Conservation (phyloP, 2,888 invertebrate species). For the Eupsilia transversa region DNA sequence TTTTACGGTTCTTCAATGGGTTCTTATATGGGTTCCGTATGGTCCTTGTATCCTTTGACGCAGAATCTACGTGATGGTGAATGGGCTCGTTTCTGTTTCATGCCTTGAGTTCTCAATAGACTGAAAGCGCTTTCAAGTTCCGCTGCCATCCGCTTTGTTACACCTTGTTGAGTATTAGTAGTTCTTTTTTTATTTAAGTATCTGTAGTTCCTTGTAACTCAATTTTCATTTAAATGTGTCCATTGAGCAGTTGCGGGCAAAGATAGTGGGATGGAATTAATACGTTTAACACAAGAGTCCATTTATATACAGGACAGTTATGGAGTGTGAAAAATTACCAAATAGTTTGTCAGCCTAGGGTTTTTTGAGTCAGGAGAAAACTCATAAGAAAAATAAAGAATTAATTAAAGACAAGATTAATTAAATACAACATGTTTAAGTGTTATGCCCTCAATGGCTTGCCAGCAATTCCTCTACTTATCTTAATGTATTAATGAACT, state of each 20-base stretch:
- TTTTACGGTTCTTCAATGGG: conserved; percentile 84
- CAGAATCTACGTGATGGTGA: conserved; percentile 83
- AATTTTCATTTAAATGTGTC: conserved; percentile 26
- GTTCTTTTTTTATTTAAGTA: conserved; percentile 24
- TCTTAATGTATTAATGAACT: conserved; percentile 21
- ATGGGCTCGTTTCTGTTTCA: conserved; percentile 87
- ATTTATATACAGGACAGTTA: too few species aligned
- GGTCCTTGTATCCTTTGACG: conserved; percentile 80
- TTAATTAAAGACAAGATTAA: not conserved
- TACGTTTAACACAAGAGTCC: too few species aligned
- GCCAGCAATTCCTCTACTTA: conserved; percentile 19
- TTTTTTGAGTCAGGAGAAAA: not conserved
- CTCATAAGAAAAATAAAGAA: not conserved
- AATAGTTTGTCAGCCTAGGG: not conserved
- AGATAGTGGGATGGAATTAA: not conserved
- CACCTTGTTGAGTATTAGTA: conserved; percentile 45
- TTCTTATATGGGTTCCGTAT: conserved; percentile 57
- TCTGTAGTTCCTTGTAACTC: conserved; percentile 36
- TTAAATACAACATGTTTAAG: not conserved
- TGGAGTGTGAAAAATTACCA: not conserved
- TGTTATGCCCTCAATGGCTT: not conserved
- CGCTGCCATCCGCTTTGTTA: conserved; percentile 56
- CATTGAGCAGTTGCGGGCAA: conserved; percentile 17
- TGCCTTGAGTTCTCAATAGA: conserved; percentile 81
- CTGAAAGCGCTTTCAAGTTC: conserved; percentile 70